These are phyloP conservation scores for Baronia brevicornis DNA, from an alignment of 2,888 invertebrate species.

Conservation along the genomic window DNA sequence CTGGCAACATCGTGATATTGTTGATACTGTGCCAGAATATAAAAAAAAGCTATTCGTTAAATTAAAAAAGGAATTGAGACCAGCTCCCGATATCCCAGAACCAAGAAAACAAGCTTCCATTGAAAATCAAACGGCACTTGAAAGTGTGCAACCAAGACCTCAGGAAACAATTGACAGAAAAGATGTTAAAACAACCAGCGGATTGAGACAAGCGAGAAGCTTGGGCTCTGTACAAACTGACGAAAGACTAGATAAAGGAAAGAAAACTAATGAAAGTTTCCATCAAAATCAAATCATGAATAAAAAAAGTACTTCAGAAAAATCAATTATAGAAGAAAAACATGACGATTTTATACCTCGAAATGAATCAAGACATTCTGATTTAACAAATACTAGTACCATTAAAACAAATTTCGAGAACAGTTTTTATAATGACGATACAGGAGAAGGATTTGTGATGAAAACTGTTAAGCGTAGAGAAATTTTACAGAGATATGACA, in stretches of 20 bases:
- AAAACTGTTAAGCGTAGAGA: conserved; percentile 84
- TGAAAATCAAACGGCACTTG: conserved; percentile 39
- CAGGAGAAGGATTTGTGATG: conserved; percentile 80
- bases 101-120: conserved; percentile 38
- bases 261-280: conserved; percentile 40
- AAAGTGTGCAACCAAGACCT: conserved; percentile 40
- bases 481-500: conserved; percentile 82
- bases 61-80: conserved; percentile 59
- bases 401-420: conserved; percentile 77
- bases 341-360: conserved; percentile 54
- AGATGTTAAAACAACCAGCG: conserved; percentile 55
- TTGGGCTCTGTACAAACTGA: conserved; percentile 65
- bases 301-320: conserved; percentile 64
- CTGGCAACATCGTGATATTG: conserved; percentile 90
- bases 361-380: conserved; percentile 66
- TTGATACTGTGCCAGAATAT: conserved; percentile 79
- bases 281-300: conserved; percentile 52
- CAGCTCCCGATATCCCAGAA: conserved; percentile 59
- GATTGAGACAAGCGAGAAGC: conserved; percentile 66
- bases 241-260: conserved; percentile 46
- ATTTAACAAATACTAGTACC: conserved; percentile 66
- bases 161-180: conserved; percentile 67
- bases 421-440: conserved; percentile 79
- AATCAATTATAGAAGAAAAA: conserved; percentile 60
- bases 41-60: conserved; percentile 66